A percentile compares a stretch with the other conserved stretches of the same genome.
These are phyloP conservation scores for Thermophis baileyi DNA, from an alignment of 2,113 vertebrate species.

Conservation along the genomic window DNA sequence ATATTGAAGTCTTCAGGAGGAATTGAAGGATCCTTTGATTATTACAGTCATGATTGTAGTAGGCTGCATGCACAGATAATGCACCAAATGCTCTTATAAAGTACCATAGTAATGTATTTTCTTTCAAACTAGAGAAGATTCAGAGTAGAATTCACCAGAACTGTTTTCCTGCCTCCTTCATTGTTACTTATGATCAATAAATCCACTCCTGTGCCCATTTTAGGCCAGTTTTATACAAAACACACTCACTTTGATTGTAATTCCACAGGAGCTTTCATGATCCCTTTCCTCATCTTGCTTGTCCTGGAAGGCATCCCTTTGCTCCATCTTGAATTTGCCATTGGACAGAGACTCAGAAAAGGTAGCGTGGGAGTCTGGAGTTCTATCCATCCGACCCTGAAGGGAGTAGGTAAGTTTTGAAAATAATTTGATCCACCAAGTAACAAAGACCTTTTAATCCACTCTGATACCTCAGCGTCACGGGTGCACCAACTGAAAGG, in stretches of 20 bases:
- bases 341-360: constrained; percentile 89
- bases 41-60: neutral
- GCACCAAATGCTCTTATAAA: neutral
- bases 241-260: neutral
- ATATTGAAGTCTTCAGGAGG: neutral
- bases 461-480: neutral
- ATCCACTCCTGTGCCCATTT: neutral
- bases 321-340: constrained; percentile 92
- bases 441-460: neutral
- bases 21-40: neutral
- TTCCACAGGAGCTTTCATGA: constrained; percentile 92
- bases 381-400: constrained; percentile 81
- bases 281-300: constrained; percentile 93
- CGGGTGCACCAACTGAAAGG: neutral
- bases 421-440: neutral
- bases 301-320: constrained; percentile 91
- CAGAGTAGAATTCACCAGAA: neutral
- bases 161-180: neutral
- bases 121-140: neutral
- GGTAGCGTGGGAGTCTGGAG: constrained; percentile 89
- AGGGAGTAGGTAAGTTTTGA: constrained; percentile 82
- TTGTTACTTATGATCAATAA: neutral
- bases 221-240: neutral
- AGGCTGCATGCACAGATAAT: neutral
- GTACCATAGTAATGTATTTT: neutral